Percentiles rank a stretch among this genome's conserved stretches.
These are phyloP conservation scores for Aplochiton taeniatus DNA, from an alignment of 2,797 vertebrate species.

Conservation along the genomic window DNA sequence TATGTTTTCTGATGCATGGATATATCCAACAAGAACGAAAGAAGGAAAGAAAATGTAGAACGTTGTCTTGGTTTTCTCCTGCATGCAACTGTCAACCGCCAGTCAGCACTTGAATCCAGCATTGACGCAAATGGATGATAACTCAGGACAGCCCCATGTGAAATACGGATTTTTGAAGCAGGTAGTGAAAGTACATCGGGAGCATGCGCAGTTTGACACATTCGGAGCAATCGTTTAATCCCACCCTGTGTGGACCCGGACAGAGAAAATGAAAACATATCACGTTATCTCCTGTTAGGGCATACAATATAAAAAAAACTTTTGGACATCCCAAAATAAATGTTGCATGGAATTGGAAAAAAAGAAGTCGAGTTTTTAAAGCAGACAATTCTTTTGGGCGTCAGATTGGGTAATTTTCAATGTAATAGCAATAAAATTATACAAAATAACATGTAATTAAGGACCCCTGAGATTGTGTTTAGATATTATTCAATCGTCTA, in stretches of 20 bases:
- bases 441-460: no score
- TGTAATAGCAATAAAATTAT: no score
- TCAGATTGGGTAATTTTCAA: no score
- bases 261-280: constrained; percentile 41
- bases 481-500: no score
- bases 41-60: constrained; percentile 12
- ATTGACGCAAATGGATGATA: constrained; percentile 70
- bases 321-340: no score
- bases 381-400: no score
- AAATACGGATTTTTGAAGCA: constrained; percentile 76
- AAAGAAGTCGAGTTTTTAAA: no score
- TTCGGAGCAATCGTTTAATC: constrained; percentile 33
- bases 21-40: constrained; percentile 53
- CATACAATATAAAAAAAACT: no score
- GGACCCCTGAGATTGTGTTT: no score
- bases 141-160: constrained; percentile 73
- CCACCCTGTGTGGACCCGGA: constrained; percentile 45
- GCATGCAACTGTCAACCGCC: constrained; percentile 60
- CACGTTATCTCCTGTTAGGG: constrained; percentile 2
- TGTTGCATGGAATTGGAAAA: no score
- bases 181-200: constrained; percentile 71
- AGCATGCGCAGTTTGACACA: constrained; percentile 72
- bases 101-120: constrained; percentile 50
- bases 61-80: constrained; percentile 51
- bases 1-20: constrained; percentile 62